Conservation (phyloP, 1,140 invertebrate genomes). For the Colletes latitarsis region DNA sequence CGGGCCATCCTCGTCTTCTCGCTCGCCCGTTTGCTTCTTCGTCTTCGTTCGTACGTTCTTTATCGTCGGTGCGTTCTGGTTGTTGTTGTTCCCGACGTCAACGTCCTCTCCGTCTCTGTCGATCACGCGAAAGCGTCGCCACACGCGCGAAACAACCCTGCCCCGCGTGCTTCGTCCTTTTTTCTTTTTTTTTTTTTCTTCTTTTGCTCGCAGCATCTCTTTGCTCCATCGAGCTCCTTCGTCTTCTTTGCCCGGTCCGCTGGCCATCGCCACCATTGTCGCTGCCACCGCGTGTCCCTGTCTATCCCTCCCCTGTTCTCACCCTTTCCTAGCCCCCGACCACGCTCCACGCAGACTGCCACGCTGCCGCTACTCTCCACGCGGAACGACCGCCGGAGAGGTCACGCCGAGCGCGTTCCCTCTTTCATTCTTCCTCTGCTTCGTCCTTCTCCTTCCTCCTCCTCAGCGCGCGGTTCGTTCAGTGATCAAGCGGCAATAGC, state of each 20-base stretch:
- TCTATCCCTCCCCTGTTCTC: slow-evolving; percentile 24
- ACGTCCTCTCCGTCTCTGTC: slow-evolving; percentile 47
- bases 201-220: slow-evolving; percentile 6
- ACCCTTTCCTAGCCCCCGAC: slow-evolving; percentile 12
- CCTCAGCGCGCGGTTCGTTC: slow-evolving; percentile 33
- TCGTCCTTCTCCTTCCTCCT: slow-evolving; percentile 12
- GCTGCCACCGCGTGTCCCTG: slow-evolving; percentile 18
- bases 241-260: not conserved
- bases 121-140: slow-evolving; percentile 55
- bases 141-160: slow-evolving; percentile 56
- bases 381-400: slow-evolving; percentile 31
- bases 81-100: slow-evolving; percentile 47
- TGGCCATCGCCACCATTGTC: slow-evolving; percentile 4
- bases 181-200: not conserved
- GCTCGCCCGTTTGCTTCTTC: not conserved
- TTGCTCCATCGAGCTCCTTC: slow-evolving; percentile 19
- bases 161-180: not conserved
- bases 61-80: slow-evolving; percentile 50
- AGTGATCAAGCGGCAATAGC: slow-evolving; percentile 59
- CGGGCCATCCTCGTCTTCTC: not conserved
- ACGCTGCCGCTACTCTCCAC: not conserved
- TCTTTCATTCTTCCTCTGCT: slow-evolving; percentile 55
- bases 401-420: slow-evolving; percentile 58
- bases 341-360: slow-evolving; percentile 32
- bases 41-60: slow-evolving; percentile 28